Conservation (phyloP, 2,113 vertebrate genomes). For the Megalops atlanticus region DNA sequence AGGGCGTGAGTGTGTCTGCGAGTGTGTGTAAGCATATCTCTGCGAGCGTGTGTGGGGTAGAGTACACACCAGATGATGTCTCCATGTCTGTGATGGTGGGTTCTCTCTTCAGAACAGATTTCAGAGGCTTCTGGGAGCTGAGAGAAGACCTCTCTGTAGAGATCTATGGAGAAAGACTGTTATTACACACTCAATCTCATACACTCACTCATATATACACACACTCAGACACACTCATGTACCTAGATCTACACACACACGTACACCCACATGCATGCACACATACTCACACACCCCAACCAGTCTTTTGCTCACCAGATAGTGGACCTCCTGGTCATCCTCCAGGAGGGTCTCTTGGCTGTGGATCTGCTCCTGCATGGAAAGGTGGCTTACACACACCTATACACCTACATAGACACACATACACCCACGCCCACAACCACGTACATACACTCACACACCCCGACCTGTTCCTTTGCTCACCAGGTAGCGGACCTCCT, state of each 20-base stretch:
- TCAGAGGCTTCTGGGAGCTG: conserved; percentile 81
- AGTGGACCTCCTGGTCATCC: conserved; percentile 74
- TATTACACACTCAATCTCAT: conserved; percentile 17
- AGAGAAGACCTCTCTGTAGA: conserved; percentile 75
- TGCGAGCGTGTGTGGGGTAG: neutral
- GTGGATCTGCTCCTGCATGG: conserved; percentile 23
- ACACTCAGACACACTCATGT: neutral
- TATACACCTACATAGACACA: neutral
- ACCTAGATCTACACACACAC: neutral
- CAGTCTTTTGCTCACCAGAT: conserved; percentile 76
- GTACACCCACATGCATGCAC: no score
- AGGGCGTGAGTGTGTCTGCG: neutral
- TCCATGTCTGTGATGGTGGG: conserved; percentile 57
- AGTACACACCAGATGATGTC: conserved; percentile 68
- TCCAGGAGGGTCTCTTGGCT: conserved; percentile 58
- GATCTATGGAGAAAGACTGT: conserved; percentile 57
- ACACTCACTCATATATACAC: neutral
- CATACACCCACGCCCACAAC: neutral
- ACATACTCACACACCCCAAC: neutral
- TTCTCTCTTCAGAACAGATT: conserved; percentile 84
- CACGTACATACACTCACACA: neutral
- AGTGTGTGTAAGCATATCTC: neutral
- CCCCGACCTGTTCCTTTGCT: conserved; percentile 37
- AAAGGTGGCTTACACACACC: neutral
- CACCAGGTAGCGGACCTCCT: conserved; percentile 86